Conservation (phyloP, 2,797 vertebrate species). For the Lacerta viridis region DNA sequence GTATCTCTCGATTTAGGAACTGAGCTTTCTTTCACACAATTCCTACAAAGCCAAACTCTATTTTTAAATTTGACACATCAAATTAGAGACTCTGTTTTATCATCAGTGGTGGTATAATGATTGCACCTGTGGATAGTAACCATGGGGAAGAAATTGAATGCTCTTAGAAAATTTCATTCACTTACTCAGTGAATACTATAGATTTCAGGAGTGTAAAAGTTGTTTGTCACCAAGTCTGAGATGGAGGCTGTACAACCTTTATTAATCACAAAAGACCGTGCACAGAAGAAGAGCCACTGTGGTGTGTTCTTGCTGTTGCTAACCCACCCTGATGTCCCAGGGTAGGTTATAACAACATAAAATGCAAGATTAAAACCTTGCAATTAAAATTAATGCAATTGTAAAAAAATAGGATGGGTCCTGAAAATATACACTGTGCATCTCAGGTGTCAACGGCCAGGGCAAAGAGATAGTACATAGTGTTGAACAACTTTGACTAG, state of each 20-base stretch:
- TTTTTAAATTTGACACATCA: conserved; percentile 2
- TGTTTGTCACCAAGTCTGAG: background rate
- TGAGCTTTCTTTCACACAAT: conserved; percentile 4
- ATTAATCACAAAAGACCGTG: no score
- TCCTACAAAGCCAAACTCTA: background rate
- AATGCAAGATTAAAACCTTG: no score
- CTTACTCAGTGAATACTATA: background rate
- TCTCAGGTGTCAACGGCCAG: no score
- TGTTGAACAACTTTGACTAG: background rate
- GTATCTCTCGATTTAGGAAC: conserved; percentile 51
- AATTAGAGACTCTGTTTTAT: background rate
- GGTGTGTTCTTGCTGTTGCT: no score
- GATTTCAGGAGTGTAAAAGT: background rate
- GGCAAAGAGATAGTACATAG: background rate
- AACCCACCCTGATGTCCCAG: no score
- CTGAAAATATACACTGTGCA: no score
- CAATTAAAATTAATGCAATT: no score
- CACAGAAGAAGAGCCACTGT: background rate
- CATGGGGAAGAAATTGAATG: background rate
- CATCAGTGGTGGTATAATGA: no score
- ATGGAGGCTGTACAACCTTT: background rate
- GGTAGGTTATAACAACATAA: no score
- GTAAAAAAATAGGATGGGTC: no score
- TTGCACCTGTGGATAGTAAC: background rate
- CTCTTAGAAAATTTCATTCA: background rate